Base-by-base conservation (phyloP, 1,140 invertebrate species). In the Halesus radiatus region DNA sequence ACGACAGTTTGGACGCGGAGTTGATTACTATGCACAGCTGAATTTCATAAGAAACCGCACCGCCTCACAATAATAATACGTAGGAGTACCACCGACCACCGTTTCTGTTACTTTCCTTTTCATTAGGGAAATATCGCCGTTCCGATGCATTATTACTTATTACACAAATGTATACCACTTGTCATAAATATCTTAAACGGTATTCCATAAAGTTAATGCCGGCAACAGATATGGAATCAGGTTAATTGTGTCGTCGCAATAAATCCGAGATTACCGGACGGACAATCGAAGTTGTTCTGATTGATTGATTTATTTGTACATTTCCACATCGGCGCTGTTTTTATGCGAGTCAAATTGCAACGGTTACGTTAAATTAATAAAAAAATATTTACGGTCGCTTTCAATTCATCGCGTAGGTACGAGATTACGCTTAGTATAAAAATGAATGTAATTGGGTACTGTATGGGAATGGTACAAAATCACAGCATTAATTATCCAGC, bases 41-140 rank as follows among this genome's bases (percentile, higher is more conserved):
- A 56, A 60, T 60, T 18, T 60, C 56, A 60, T 60, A 60, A 60
- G 56, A 60, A 20, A n/a, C 56, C 23, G 20, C 56, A 60, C 56
- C 37, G 37, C 37, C 37, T 32, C 7, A 45, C 10, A 3, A 29
- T 5, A 23, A 60, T 20, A 60, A 18, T 22, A 58, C 18, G 23
- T 60, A 60, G 56, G 10, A 8, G 56, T 18, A 60, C 37, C 37
- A 45, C 37, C 10, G 32, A 7, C 32, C 32, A 32, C 32, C 32
- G 37, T 10, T 13, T 45, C 37, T 10, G 18, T 60, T 60, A 60
- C 56, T 60, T 60, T 60, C 56, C 18, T 60, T 60, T 56, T 60
- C 56, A 18, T 22, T 22, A 60, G 56, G 56, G 23, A 60, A 23
- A 60, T 18, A 18, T 56, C 7, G 37, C 37, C 23, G 18, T 60